Evolutionary conservation across 2,797 vertebrate species (phyloP), one percentile per base, ranked within the genome.

Genomic region (Hemibagrus guttatus): DNA sequence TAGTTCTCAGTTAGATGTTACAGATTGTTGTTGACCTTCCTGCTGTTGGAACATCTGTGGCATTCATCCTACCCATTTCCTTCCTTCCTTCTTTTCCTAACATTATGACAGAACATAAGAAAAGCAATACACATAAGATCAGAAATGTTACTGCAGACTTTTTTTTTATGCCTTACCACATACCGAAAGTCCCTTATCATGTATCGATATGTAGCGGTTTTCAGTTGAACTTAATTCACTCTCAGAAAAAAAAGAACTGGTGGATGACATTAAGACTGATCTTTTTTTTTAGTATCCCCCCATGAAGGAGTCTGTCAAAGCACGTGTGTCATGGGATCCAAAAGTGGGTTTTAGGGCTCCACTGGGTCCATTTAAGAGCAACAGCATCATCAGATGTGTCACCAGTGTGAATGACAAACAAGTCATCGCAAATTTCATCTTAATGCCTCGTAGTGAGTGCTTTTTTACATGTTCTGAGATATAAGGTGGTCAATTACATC

Each of bases 261-360:
- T 61, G 1, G 31, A 81, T 52, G 8, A 66, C 17, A 9, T 82
- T 4, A 52, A 31, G 14, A 81, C 59, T 49, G 26, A 9, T 39
- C 7, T 83, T 84, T 87, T 71, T 59, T 39, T 84, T 81, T 19
- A 88, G 87, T 11, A 6, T 11, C 79, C 87, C 17, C 5, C 2
- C 2, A 89, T 92, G 23, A 26, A 88, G 49, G 72, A 93, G 12
- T 59, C 85, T 26, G 75, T 89, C 17, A n/a, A 0, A 17, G 86
- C 16, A 56, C 88, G 86, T 78, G 92, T 90, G 81, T 0, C 21
- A 11, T 98, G 97, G 97, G 95, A 98, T 93, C 95, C 97, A 14
- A 95, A 46, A 90, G 94, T 91, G 88, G 97, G 97, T 21, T 97
- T 98, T 91, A 89, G 14, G 64, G 93, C 98, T 88, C 94, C 95